Conservation (phyloP, 2,888 invertebrate species). For the Mycalesis mineus region DNA sequence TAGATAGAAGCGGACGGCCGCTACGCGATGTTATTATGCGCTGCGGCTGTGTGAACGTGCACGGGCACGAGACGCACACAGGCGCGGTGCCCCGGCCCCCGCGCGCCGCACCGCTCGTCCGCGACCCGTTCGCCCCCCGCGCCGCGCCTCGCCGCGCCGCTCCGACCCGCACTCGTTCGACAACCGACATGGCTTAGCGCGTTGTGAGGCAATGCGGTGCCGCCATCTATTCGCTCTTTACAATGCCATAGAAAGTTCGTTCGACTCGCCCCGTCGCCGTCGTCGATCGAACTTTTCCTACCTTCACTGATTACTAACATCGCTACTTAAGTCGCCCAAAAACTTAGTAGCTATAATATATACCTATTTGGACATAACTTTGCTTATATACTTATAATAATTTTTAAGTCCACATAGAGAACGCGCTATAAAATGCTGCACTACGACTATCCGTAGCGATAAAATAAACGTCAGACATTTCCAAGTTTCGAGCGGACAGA, state of each 20-base stretch:
- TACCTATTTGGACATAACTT: neutral
- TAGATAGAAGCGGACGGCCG: conserved; percentile 63
- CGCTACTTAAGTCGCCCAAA: conserved; percentile 15
- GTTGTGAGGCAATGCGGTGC: conserved; percentile 73
- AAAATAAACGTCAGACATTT: conserved; percentile 75
- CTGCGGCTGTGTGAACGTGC: conserved; percentile 53
- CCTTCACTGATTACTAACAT: conserved; percentile 40
- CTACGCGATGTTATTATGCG: conserved; percentile 64
- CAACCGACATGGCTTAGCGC: conserved; percentile 64
- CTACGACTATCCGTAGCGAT: conserved; percentile 58
- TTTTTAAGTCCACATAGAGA: conserved; percentile 25
- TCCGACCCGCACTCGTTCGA: conserved; percentile 46
- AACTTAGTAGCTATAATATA: neutral
- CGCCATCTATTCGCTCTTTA: conserved; percentile 72
- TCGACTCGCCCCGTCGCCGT: conserved; percentile 66
- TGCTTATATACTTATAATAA: neutral
- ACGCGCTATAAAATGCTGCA: conserved; percentile 69
- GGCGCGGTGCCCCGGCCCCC: conserved; percentile 32
- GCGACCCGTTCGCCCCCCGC: conserved; percentile 31
- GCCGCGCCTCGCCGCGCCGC: conserved; percentile 40
- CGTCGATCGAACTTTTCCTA: conserved; percentile 72
- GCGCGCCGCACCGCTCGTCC: conserved; percentile 18
- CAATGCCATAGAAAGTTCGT: conserved; percentile 78
- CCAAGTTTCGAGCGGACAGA: conserved; percentile 73
- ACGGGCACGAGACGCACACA: conserved; percentile 45